A percentile compares a stretch with the other conserved stretches of the same genome.
phyloP scores from a whole-genome alignment of 2,797 vertebrate species.

The Malurus leucopterus region DNA sequence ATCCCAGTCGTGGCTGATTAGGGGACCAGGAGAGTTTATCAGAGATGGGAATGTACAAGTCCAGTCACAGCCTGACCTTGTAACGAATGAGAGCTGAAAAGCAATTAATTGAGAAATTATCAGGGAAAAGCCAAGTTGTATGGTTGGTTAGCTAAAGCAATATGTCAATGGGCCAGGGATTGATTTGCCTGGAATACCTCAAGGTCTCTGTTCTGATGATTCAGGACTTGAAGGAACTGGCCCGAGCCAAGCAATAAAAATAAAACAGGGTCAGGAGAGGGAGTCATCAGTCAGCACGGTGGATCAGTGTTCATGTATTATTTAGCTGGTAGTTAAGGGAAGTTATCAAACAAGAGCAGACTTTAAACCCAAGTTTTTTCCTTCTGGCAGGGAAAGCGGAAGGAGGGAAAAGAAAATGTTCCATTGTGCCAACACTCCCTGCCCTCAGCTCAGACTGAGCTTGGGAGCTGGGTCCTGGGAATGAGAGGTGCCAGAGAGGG shows the following conservation, averaged over 20 bases:
- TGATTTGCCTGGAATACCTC: slow-evolving; percentile 82
- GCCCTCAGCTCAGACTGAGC: not conserved
- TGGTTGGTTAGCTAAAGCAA: slow-evolving; percentile 84
- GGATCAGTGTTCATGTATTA: slow-evolving; percentile 44
- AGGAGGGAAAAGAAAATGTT: not conserved
- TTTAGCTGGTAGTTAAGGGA: slow-evolving; percentile 44
- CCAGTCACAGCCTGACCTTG: slow-evolving; percentile 76
- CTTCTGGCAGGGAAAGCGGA: not conserved
- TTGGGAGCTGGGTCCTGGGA: not conserved
- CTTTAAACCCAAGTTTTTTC: not conserved
- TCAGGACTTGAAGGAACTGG: slow-evolving; percentile 69
- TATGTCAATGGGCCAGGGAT: slow-evolving; percentile 83
- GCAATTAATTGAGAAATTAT: slow-evolving; percentile 88
- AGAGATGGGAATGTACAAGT: slow-evolving; percentile 52
- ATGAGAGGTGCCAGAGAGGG: not conserved
- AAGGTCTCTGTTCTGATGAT: slow-evolving; percentile 80
- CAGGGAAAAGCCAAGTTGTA: slow-evolving; percentile 77
- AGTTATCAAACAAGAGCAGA: slow-evolving; percentile 12
- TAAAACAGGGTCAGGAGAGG: slow-evolving; percentile 44
- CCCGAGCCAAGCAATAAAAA: slow-evolving; percentile 55
- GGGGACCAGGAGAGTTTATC: slow-evolving; percentile 60
- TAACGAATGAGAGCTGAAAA: slow-evolving; percentile 85
- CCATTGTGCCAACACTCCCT: fast-evolving
- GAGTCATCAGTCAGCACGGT: slow-evolving; percentile 34
- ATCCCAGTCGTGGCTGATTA: slow-evolving; percentile 66